These are phyloP conservation scores for Acestrorhynchus altus DNA, from an alignment of 2,797 vertebrate species.

Conservation along the genomic window DNA sequence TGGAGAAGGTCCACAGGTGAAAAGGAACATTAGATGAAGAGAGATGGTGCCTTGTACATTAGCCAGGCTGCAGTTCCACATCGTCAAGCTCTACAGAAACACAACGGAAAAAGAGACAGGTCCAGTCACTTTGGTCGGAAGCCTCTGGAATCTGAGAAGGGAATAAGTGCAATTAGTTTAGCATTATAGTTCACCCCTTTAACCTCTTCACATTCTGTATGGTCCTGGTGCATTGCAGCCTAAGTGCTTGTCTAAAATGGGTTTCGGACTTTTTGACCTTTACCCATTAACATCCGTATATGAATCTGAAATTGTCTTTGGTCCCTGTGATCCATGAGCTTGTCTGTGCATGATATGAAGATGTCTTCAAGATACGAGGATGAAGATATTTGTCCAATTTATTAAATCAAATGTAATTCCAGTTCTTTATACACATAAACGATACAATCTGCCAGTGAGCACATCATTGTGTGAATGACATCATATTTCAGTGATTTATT, in stretches of 20 bases:
- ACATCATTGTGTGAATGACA: too few relatives aligned
- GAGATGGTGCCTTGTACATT: slow-evolving; percentile 39
- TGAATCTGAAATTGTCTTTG: neutral
- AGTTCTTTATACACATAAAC: too few relatives aligned
- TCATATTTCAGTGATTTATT: too few relatives aligned
- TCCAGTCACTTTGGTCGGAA: slow-evolving; percentile 18
- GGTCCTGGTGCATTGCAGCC: slow-evolving; percentile 11
- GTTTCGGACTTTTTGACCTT: neutral
- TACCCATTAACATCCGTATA: neutral
- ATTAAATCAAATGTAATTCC: neutral
- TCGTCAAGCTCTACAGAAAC: slow-evolving; percentile 33
- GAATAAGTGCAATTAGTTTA: slow-evolving; percentile 52
- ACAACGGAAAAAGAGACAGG: slow-evolving; percentile 17
- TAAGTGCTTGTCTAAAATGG: neutral
- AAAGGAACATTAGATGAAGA: slow-evolving; percentile 20
- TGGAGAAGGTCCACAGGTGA: slow-evolving; percentile 46
- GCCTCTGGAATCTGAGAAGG: slow-evolving; percentile 24
- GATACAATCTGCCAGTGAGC: too few relatives aligned
- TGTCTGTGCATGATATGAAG: neutral
- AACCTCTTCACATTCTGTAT: slow-evolving; percentile 7
- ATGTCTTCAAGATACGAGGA: too few relatives aligned
- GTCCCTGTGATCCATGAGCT: neutral
- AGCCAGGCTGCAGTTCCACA: slow-evolving; percentile 42
- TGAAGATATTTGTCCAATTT: neutral
- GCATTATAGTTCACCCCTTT: slow-evolving; percentile 34